Conservation (phyloP, 2,888 invertebrate genomes). For the Lasioglossum leucozonium region DNA sequence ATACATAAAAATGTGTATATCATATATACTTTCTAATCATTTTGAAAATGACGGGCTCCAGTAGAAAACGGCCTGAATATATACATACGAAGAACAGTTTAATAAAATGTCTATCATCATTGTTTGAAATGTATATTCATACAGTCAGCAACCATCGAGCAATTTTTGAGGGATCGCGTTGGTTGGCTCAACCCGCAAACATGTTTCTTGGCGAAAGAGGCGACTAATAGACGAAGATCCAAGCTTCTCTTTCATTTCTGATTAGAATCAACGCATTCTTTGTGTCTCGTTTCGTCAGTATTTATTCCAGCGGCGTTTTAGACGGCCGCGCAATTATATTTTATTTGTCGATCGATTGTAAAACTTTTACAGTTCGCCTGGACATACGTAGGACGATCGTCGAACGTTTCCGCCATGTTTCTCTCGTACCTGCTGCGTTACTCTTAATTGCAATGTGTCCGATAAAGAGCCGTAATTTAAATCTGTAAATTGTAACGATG, state of each 20-base stretch:
- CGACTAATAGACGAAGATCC: conserved; percentile 55
- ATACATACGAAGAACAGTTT: neutral
- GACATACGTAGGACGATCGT: conserved; percentile 40
- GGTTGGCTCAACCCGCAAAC: neutral
- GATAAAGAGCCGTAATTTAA: conserved; percentile 19
- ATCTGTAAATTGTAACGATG: conserved; percentile 20
- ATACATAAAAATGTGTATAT: neutral
- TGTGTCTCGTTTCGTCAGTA: conserved; percentile 38
- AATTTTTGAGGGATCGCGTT: neutral
- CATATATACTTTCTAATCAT: neutral
- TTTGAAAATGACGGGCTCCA: neutral
- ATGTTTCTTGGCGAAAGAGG: conserved; percentile 22
- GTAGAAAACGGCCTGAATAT: conserved; percentile 1
- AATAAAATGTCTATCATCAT: neutral
- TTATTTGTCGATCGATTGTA: conserved; percentile 36
- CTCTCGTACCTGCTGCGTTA: conserved; percentile 55
- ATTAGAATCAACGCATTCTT: conserved; percentile 34
- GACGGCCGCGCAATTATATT: neutral
- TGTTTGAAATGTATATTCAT: neutral
- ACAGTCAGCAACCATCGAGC: neutral
- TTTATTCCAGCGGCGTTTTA: conserved; percentile 45
- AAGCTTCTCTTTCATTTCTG: conserved; percentile 21
- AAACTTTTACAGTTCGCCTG: conserved; percentile 12
- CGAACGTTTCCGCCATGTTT: conserved; percentile 40
- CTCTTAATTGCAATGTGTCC: conserved; percentile 22